Percentiles rank a stretch among this genome's conserved stretches.
phyloP scores from a whole-genome alignment of 1,140 invertebrate genomes.

The Diachasma alloeum region DNA sequence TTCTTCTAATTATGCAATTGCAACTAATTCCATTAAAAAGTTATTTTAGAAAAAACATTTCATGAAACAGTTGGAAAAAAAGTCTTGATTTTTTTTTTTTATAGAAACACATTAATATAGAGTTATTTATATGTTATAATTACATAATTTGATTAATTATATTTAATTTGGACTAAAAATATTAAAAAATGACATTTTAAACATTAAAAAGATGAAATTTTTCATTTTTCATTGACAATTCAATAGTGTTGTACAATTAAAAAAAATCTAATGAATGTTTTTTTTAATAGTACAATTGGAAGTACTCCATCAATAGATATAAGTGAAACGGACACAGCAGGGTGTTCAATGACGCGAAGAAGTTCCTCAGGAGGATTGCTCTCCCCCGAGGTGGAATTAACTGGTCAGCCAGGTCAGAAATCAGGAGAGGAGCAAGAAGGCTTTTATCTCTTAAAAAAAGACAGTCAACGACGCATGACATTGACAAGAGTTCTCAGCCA shows the following conservation, averaged over 20 bases:
- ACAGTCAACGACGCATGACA: constrained; percentile 92
- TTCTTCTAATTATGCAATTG: too few relatives aligned
- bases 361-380: constrained; percentile 81
- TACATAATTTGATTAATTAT: too few relatives aligned
- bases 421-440: constrained; percentile 82
- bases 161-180: too few relatives aligned
- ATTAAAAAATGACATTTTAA: too few relatives aligned
- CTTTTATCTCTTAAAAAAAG: constrained; percentile 96
- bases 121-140: too few relatives aligned
- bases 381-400: constrained; percentile 77
- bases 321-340: constrained; percentile 67
- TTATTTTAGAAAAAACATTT: background rate
- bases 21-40: too few relatives aligned
- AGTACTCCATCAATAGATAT: constrained; percentile 77
- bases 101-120: too few relatives aligned
- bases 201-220: too few relatives aligned
- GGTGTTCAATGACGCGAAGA: constrained; percentile 71
- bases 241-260: background rate
- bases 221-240: too few relatives aligned
- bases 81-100: background rate
- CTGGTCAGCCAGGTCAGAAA: constrained; percentile 57
- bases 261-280: background rate
- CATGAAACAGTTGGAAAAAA: background rate
- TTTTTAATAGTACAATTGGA: constrained; percentile 63
- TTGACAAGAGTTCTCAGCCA: constrained; percentile 88